Conservation (phyloP, 1,140 invertebrate genomes). For the Macrobrachium rosenbergii region DNA sequence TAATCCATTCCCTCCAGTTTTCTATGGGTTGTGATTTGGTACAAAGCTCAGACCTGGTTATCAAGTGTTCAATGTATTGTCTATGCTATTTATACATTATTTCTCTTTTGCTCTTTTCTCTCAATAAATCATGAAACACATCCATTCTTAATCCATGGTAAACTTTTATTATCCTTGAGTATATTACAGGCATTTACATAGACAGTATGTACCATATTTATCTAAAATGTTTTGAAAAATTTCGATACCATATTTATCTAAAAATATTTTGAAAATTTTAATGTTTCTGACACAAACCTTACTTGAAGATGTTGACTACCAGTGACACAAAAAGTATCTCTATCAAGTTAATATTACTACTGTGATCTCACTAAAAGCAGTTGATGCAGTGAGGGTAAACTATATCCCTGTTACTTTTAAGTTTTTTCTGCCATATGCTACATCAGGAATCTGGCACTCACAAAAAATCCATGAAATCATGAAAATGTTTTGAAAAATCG, state of each 20-base stretch:
- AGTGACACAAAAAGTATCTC: not conserved
- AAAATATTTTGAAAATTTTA: no score
- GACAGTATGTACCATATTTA: not conserved
- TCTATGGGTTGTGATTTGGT: constrained; percentile 60
- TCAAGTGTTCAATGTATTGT: constrained; percentile 52
- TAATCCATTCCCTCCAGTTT: constrained; percentile 50
- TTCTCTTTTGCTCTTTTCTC: constrained; percentile 45
- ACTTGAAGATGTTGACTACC: not conserved
- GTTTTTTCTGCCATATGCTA: no score
- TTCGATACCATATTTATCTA: no score
- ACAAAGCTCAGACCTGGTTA: constrained; percentile 52
- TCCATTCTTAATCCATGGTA: constrained; percentile 38
- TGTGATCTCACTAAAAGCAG: no score
- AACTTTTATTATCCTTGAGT: constrained; percentile 9
- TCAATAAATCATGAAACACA: constrained; percentile 61
- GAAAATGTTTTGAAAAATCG: no score
- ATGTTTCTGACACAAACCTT: not conserved
- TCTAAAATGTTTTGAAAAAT: no score
- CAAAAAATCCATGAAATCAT: no score
- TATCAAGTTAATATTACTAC: not conserved
- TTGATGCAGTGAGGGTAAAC: no score
- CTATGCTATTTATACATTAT: constrained; percentile 44
- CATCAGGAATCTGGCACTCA: no score
- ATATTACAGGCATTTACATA: no score
- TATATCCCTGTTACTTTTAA: no score